A percentile compares a stretch with the other conserved stretches of the same genome.
These are phyloP conservation scores for roundworm (Caenorhabditis elegans) DNA, from an alignment of 1,140 invertebrate genomes.

Conservation along the genomic window DNA sequence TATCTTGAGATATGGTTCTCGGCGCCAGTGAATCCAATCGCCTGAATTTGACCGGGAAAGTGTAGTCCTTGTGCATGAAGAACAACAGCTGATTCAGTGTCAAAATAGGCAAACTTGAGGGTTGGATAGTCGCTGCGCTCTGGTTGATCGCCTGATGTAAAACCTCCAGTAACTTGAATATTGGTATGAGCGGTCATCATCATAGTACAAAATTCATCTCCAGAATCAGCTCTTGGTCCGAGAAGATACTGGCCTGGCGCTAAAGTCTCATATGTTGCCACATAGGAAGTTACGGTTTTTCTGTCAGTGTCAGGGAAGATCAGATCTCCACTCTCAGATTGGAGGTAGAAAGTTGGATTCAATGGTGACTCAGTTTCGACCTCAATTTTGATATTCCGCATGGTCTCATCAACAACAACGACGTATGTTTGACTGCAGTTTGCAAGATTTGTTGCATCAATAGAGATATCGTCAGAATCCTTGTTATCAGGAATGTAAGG, in stretches of 20 bases:
- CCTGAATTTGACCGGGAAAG: constrained; percentile 26
- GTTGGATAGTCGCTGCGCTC: constrained; percentile 30
- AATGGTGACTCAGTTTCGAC: not conserved
- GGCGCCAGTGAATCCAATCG: constrained; percentile 6
- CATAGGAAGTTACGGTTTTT: not conserved
- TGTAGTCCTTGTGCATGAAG: constrained; percentile 25
- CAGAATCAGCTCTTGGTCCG: not conserved
- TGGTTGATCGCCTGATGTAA: not conserved
- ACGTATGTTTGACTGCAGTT: constrained; percentile 25
- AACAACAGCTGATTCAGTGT: constrained; percentile 21
- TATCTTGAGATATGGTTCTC: constrained; percentile 35
- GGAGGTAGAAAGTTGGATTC: constrained; percentile 35
- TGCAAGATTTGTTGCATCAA: constrained; percentile 1
- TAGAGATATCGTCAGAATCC: not conserved
- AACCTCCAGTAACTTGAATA: constrained; percentile 32
- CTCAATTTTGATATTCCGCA: constrained; percentile 33
- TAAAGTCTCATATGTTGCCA: not conserved
- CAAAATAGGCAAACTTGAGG: not conserved
- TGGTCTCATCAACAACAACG: constrained; percentile 42
- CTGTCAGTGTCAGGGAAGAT: not conserved
- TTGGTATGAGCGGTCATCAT: not conserved
- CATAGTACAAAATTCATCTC: not conserved
- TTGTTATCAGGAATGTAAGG: constrained; percentile 5
- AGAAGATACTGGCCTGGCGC: not conserved
- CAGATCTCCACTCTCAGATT: not conserved